Conservation (phyloP, 2,797 vertebrate species). For the Tenualosa ilisha region DNA sequence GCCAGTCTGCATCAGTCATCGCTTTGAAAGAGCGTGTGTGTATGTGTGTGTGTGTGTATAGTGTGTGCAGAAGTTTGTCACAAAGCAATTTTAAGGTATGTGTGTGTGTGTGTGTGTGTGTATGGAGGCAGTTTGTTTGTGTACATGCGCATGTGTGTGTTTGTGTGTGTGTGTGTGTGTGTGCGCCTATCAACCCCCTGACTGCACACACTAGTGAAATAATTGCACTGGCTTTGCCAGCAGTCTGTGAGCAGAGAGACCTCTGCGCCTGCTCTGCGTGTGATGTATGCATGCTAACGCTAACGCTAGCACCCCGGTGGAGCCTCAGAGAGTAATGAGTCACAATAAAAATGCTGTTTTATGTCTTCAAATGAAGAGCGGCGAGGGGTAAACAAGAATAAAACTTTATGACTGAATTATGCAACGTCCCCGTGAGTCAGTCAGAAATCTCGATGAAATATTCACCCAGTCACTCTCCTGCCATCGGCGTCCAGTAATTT, state of each 20-base stretch:
- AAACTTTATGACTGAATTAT: constrained; percentile 59
- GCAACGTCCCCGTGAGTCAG: constrained; percentile 23
- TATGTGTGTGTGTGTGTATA: not conserved
- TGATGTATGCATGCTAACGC: not conserved
- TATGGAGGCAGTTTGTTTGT: not conserved
- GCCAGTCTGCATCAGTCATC: not conserved
- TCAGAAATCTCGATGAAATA: not conserved
- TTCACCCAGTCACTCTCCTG: constrained; percentile 43
- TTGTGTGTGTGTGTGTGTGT: constrained; percentile 1
- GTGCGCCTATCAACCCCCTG: not conserved
- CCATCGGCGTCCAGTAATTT: constrained; percentile 53
- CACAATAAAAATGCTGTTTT: constrained; percentile 11
- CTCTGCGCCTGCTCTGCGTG: not conserved
- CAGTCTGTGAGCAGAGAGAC: not conserved
- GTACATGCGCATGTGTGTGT: not conserved
- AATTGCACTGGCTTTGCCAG: not conserved
- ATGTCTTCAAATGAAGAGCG: constrained; percentile 31
- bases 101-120: not conserved
- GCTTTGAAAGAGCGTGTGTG: not conserved
- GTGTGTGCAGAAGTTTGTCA: not conserved
- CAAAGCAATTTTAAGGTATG: not conserved
- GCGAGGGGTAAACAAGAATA: constrained; percentile 55
- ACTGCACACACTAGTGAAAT: not conserved
- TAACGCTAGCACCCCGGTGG: not conserved
- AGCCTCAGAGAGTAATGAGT: not conserved